Evolutionary conservation across 2,797 vertebrate species (phyloP), one percentile per base, ranked within the genome.

Genomic region (Fringilla coelebs): DNA sequence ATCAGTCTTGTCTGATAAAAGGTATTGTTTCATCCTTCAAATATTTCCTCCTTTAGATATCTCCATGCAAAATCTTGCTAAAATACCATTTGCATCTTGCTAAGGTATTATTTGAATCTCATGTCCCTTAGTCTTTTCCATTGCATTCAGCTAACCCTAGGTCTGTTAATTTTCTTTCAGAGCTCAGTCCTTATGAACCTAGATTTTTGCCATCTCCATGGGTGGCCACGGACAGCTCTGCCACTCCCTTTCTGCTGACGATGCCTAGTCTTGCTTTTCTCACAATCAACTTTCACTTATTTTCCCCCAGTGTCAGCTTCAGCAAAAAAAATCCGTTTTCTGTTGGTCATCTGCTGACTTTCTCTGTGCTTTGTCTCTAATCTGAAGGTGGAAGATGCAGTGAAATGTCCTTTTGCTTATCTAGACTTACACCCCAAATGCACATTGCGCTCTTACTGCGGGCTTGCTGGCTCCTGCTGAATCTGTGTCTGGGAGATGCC

Each of bases 381-480:
- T 17, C 19, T 71, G 19, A 71, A 67, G 34, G 32, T 21, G 34
- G 45, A 72, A 61, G 32, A 20, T 2, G 3, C 0, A 0, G 9
- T 73, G 36, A 46, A 40, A 74, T 21, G 10, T 49, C 28, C 32
- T 78, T 78, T 88, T 57, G 5, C 4, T 89, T 92, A 22, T 31
- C 18, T 54, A 34, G 18, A 54, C 4, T 48, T 45, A 18, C 6
- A 45, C 17, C 24, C 9, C 38, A 31, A 38, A 28, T 71, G 17
- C 63, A 13, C n/a, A 31, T 54, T 62, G 21, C 6, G 11, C 13
- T 7, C 6, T 25, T 70, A 1, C n/a, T 17, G 7, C 10, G 65
- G 36, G 32, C 31, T 40, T 0, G 0, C 20, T 1, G 7, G 6
- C 63, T 75, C 34, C 62, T 45, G 19, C 10, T 36, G 15, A 54